phyloP scores from a whole-genome alignment of 2,888 invertebrate genomes.

The Calliopum simillimum region DNA sequence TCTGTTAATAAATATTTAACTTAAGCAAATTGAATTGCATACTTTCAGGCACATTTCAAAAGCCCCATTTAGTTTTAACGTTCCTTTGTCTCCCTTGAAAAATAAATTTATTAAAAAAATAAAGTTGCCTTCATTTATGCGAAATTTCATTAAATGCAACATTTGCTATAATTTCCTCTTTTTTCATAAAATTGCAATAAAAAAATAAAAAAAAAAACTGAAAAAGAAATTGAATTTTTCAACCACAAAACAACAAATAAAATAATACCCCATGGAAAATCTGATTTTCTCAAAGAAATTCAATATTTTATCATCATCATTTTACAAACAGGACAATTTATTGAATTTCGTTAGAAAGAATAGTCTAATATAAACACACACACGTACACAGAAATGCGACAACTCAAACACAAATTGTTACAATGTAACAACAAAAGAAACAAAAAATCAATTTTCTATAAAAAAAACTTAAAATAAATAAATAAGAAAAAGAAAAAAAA shows the following conservation, averaged over 20 bases:
- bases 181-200: not conserved
- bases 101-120: too few species aligned
- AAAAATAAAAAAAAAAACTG: constrained; percentile 7
- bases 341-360: constrained; percentile 5
- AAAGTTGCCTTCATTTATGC: too few species aligned
- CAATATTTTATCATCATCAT: constrained; percentile 3
- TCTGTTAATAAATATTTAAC: too few species aligned
- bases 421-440: constrained; percentile 39
- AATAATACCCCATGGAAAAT: constrained; percentile 1
- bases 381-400: not conserved
- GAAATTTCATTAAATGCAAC: too few species aligned
- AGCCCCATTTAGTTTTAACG: too few species aligned
- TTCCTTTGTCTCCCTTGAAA: too few species aligned
- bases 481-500: constrained; percentile 39
- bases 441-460: constrained; percentile 55
- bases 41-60: too few species aligned
- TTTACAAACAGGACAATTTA: constrained; percentile 3
- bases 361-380: constrained; percentile 25
- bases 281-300: constrained; percentile 14
- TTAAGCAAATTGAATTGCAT: too few species aligned
- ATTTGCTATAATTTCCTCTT: too few species aligned
- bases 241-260: not conserved
- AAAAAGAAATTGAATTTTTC: not conserved
- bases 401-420: constrained; percentile 17
- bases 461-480: constrained; percentile 33